These are phyloP conservation scores for Oophaga sylvatica DNA, from an alignment of 2,797 vertebrate genomes.

Conservation along the genomic window DNA sequence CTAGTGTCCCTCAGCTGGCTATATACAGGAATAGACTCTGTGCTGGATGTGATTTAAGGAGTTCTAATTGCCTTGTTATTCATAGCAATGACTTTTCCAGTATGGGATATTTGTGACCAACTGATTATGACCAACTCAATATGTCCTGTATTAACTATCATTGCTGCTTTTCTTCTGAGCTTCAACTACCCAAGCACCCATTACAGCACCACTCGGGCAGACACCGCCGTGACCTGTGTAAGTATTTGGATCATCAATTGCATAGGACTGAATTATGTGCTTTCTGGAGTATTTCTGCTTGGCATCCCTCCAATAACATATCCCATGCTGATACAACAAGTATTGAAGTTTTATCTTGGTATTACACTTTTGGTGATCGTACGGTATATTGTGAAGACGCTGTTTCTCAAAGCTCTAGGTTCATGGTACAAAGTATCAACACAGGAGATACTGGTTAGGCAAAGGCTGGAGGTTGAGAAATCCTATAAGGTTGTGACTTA, in stretches of 20 bases:
- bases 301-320: conserved; percentile 70
- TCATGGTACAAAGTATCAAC: conserved; percentile 75
- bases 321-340: not conserved
- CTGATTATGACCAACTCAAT: conserved; percentile 81
- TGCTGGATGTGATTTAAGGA: conserved; percentile 90
- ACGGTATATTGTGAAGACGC: conserved; percentile 75
- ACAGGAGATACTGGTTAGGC: conserved; percentile 73
- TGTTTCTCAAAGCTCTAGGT: conserved; percentile 76
- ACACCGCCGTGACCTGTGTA: conserved; percentile 85
- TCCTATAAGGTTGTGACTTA: conserved; percentile 91
- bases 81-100: conserved; percentile 78
- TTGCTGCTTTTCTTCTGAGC: conserved; percentile 80
- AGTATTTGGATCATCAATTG: conserved; percentile 87
- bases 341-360: conserved; percentile 77
- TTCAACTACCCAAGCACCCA: conserved; percentile 89
- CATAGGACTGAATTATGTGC: conserved; percentile 73
- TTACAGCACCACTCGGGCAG: conserved; percentile 89
- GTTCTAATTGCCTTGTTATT: conserved; percentile 77
- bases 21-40: too few species aligned
- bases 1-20: too few species aligned
- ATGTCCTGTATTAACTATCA: conserved; percentile 78
- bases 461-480: conserved; percentile 88
- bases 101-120: conserved; percentile 83
- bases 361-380: conserved; percentile 76
- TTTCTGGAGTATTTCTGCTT: conserved; percentile 63